Evolutionary conservation across 2,888 invertebrate genomes (phyloP).

Genomic region (Pycnomerus fuliginosus): DNA sequence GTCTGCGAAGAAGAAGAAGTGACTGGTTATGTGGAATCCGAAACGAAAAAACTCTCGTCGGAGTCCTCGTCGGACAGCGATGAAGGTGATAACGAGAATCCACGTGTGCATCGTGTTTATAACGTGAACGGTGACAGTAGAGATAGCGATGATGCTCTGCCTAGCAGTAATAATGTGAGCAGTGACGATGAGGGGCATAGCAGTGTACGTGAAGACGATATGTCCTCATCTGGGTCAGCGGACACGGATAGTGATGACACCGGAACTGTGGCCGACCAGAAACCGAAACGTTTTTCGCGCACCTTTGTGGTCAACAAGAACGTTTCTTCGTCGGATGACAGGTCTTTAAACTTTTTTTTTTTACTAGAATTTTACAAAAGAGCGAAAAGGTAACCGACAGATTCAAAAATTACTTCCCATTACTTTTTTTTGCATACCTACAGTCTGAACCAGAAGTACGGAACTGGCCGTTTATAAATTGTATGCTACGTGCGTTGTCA

Average conservation of each 20-base stretch:
- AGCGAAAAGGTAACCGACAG: too few species aligned
- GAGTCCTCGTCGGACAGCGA: slow-evolving; percentile 56
- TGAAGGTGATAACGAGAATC: slow-evolving; percentile 45
- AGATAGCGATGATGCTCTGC: slow-evolving; percentile 46
- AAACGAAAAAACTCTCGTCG: slow-evolving; percentile 59
- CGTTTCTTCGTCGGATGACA: slow-evolving; percentile 52
- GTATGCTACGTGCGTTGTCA: too few species aligned
- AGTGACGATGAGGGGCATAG: slow-evolving; percentile 47
- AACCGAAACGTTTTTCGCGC: slow-evolving; percentile 60
- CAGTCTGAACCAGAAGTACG: too few species aligned
- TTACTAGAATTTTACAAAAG: too few species aligned
- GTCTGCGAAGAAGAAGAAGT: slow-evolving; percentile 26
- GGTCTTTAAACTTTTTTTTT: too few species aligned
- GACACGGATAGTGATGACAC: slow-evolving; percentile 57
- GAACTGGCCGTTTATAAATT: too few species aligned
- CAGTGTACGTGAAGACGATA: slow-evolving; percentile 53
- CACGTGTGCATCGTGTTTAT: slow-evolving; percentile 43
- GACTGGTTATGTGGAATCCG: slow-evolving; percentile 53
- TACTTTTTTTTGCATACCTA: too few species aligned
- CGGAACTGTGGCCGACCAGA: slow-evolving; percentile 59
- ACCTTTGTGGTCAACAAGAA: slow-evolving; percentile 68
- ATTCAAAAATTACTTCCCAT: too few species aligned
- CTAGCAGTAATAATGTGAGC: slow-evolving; percentile 46
- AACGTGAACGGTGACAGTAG: slow-evolving; percentile 44
- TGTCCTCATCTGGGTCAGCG: slow-evolving; percentile 45